Evolutionary conservation across 2,888 invertebrate genomes (phyloP), one percentile per base, ranked within the genome.

Genomic region (Cephus sareptanus): DNA sequence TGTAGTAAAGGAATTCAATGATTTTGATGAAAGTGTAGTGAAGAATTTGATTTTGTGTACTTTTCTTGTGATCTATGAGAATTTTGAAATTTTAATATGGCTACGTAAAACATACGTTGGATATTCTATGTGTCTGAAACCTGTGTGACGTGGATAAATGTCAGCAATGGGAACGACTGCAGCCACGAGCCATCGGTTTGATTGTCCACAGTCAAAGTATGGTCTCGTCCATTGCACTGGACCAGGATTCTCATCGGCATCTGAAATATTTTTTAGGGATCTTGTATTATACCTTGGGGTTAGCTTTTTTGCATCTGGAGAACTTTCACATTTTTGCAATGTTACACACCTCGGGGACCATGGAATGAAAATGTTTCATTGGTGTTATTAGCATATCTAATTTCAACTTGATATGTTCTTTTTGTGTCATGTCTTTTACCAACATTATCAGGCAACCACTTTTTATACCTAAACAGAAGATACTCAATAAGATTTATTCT

Each of bases 311-410:
- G 23, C 23, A 23, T 56, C 9, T 56, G 23, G 9, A 23, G 6
- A 23, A 56, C 15, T 56, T 23, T 56, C 2, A 56, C 6, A 23
- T 23, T 56, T 23, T 56, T 23, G 9, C 56, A 73, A 35, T 76
- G 13, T 69, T 81, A 33, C 79, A 77, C 84, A 92, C 93, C 97
- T 74, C 96, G 97, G 12, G 98, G 98, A 74, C 98, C 98, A 82
- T 98, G 98, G 92, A 98, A 98, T n/a, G 97, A 97, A 89, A 96
- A 97, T n/a, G 98, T 98, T 91, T 98, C 98, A 92, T 98, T 98
- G 1, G 98, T 98, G 89, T 98, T 98, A 91, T 98, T 98, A 0
- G 97, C 96, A 92, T 98, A 97, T 89, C 98, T 94, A 84, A 98
- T 98, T 92, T 97, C 96, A n/a, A 97, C 96, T 91, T 97, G 96